phyloP scores from a whole-genome alignment of 2,888 invertebrate genomes.

The Chromoteleia sp. region DNA sequence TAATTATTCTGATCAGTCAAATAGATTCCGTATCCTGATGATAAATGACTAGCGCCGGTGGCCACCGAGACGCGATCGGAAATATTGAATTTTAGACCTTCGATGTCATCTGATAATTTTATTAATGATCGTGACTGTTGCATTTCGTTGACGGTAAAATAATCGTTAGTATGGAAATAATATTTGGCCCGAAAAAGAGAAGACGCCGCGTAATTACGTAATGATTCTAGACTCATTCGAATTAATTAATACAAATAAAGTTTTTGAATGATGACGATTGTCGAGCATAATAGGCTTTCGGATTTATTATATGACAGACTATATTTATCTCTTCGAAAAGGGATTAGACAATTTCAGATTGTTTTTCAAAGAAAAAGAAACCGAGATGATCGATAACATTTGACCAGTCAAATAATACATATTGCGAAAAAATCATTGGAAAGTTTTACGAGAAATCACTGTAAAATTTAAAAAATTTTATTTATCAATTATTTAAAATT shows the following conservation, averaged over 20 bases:
- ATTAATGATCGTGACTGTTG: constrained; percentile 65
- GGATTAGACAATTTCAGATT: constrained; percentile 35
- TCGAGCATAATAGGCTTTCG: not conserved
- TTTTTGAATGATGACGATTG: constrained; percentile 40
- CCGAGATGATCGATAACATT: constrained; percentile 17
- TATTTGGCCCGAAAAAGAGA: constrained; percentile 34
- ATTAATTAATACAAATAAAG: constrained; percentile 59
- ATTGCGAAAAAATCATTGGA: constrained; percentile 3
- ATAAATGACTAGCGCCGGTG: constrained; percentile 50
- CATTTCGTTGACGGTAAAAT: constrained; percentile 55
- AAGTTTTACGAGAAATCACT: too few species aligned
- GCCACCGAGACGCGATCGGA: constrained; percentile 45
- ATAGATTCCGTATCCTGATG: constrained; percentile 24
- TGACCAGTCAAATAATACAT: constrained; percentile 9
- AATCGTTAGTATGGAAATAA: constrained; percentile 58
- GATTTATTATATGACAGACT: constrained; percentile 2
- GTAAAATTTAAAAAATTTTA: too few species aligned
- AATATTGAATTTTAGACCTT: constrained; percentile 65
- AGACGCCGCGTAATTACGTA: constrained; percentile 48
- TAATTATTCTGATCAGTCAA: constrained; percentile 39
- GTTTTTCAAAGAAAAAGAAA: not conserved
- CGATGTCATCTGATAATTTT: constrained; percentile 66
- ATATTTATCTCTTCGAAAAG: constrained; percentile 4
- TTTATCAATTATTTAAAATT: too few species aligned
- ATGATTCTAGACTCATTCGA: constrained; percentile 50